Evolutionary conservation across 2,113 vertebrate species (phyloP), one percentile per base, ranked within the genome.

Genomic region (Istiophorus platypterus): DNA sequence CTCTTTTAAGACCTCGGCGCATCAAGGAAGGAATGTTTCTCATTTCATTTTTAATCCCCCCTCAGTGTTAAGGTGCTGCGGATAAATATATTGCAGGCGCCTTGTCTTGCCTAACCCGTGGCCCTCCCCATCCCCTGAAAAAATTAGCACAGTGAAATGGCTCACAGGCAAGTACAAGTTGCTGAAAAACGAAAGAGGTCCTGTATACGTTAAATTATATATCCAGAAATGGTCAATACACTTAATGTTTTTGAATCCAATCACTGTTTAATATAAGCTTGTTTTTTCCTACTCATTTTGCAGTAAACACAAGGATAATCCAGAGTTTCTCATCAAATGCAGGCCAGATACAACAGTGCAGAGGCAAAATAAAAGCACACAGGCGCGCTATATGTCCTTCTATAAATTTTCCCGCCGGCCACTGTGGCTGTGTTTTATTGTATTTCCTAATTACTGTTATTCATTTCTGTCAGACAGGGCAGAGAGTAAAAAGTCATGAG

Each of bases 21-120:
- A 77, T 85, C 78, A 82, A 67, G 82, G 58, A 86, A 87, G 75
- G 59, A 84, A 76, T 92, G 75, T 90, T 91, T 89, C 89, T 93
- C 86, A 92, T 94, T 93, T 93, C 67, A 76, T 88, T 80, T 93
- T 88, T 91, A 90, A 94, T 91, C 91, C 91, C 83, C 76, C 67
- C 42, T 82, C 47, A 4, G 82, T 87, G 73, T 85, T 89, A 79
- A 78, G 65, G 63, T 90, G 85, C 62, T 72, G 72, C 56, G 85
- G 86, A 83, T 88, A 89, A 91, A 89, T 94, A 90, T 86, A 85
- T 81, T 81, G 51, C 84, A 56, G 56, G 7, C 73, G 57, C 59
- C 39, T 58, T 78, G 42, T 61, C 75, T 62, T 1, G 22, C 57
- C 17, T 18, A 58, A 71, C 64, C 59, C 69, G 11, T 7, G 5